Conservation (phyloP, 1,140 invertebrate genomes). For the Euura saliciscinereae region DNA sequence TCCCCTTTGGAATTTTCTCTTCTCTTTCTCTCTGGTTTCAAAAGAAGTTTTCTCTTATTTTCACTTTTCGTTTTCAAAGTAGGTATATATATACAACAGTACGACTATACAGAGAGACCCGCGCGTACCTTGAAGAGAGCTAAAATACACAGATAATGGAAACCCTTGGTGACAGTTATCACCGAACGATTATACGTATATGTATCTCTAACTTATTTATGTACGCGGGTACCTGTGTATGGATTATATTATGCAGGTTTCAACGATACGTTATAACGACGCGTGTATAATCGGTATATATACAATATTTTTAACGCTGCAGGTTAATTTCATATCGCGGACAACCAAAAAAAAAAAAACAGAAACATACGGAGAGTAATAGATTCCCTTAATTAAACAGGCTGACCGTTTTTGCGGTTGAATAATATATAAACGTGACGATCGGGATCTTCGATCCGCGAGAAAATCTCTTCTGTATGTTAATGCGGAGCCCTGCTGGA, state of each 20-base stretch:
- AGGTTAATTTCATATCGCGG: no score
- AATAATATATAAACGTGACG: not conserved
- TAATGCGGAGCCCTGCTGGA: not conserved
- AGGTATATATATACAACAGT: no score
- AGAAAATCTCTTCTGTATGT: not conserved
- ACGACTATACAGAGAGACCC: no score
- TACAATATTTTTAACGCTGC: no score
- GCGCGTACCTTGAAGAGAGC: not conserved
- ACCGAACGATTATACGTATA: not conserved
- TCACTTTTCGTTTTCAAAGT: not conserved
- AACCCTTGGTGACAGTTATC: conserved; percentile 6
- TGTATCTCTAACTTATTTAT: not conserved
- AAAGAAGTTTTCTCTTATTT: not conserved
- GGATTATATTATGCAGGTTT: not conserved
- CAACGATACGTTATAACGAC: not conserved
- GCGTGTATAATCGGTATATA: no score
- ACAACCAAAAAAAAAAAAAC: no score
- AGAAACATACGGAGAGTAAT: no score
- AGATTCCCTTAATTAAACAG: no score
- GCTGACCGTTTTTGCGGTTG: no score
- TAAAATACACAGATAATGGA: conserved; percentile 1
- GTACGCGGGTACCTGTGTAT: no score
- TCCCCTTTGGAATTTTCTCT: not conserved
- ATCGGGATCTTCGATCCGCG: not conserved
- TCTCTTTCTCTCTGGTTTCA: not conserved